These are phyloP conservation scores for Sebastes matsubarae DNA, from an alignment of 2,797 vertebrate species.

Conservation along the genomic window DNA sequence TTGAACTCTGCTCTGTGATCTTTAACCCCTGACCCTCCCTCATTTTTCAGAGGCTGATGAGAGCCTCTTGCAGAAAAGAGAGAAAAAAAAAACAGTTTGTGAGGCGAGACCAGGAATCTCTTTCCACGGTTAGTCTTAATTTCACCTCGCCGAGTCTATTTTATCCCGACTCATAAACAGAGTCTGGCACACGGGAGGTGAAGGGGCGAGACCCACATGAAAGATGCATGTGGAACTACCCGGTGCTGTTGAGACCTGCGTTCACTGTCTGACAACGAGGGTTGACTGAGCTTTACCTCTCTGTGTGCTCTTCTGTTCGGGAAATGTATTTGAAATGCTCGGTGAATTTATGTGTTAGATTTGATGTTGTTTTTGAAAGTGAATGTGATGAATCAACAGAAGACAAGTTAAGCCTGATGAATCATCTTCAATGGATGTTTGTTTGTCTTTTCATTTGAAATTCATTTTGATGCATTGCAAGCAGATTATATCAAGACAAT, in stretches of 20 bases:
- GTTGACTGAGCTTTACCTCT: slow-evolving; percentile 9
- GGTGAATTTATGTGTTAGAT: neutral
- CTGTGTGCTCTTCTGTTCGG: neutral
- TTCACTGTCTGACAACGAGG: slow-evolving; percentile 19
- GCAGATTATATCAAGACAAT: neutral
- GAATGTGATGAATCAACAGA: neutral
- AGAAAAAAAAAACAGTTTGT: neutral
- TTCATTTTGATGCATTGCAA: neutral
- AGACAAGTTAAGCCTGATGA: neutral
- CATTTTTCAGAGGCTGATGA: slow-evolving; percentile 51
- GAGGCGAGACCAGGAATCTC: slow-evolving; percentile 42
- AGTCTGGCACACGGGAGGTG: slow-evolving; percentile 35
- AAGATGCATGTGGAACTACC: slow-evolving; percentile 55
- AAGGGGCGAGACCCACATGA: slow-evolving; percentile 54
- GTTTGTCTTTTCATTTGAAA: neutral
- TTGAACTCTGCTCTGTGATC: slow-evolving; percentile 44
- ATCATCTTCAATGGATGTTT: neutral
- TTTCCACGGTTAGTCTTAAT: slow-evolving; percentile 42
- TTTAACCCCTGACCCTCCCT: slow-evolving; percentile 40
- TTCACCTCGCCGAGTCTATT: slow-evolving; percentile 45
- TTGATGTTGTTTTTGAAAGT: neutral
- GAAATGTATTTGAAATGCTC: neutral
- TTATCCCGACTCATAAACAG: slow-evolving; percentile 52
- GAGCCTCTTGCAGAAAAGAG: neutral
- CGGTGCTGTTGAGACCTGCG: slow-evolving; percentile 14